Conservation (phyloP, 2,113 vertebrate species). For the Saccopteryx bilineata region DNA sequence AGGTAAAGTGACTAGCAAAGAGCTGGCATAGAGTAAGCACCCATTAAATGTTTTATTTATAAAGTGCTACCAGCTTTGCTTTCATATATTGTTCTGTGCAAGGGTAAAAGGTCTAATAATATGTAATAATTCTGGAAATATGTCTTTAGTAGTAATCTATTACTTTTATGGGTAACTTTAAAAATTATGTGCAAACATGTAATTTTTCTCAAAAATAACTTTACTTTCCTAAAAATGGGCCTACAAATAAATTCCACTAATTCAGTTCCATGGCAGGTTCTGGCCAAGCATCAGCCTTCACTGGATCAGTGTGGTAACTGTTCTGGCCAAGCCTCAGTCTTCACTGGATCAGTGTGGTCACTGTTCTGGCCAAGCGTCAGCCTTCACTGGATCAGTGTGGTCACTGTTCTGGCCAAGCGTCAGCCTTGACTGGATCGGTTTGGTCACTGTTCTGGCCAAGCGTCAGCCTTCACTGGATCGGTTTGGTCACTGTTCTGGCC, state of each 20-base stretch:
- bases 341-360: too few species aligned
- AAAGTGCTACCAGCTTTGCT: background rate
- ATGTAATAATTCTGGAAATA: background rate
- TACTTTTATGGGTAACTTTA: background rate
- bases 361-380: background rate
- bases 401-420: background rate
- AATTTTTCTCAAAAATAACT: slow-evolving; percentile 47
- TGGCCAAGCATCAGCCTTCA: background rate
- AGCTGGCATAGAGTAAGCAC: background rate
- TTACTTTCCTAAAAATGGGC: background rate
- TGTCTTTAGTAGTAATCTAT: slow-evolving; percentile 2
- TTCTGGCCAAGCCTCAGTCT: background rate
- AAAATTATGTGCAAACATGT: slow-evolving; percentile 38
- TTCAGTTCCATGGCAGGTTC: slow-evolving; percentile 5
- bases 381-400: too few species aligned
- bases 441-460: too few species aligned
- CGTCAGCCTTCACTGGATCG: too few species aligned
- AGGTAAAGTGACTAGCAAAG: background rate
- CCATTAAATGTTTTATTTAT: background rate
- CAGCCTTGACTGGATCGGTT: too few species aligned
- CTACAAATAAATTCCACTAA: slow-evolving; percentile 18
- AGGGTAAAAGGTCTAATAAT: background rate
- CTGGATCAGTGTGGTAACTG: too few species aligned
- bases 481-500: too few species aligned
- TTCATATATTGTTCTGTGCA: background rate